Evolutionary conservation across 2,113 vertebrate species (phyloP).

Genomic region (Sander lucioperca): DNA sequence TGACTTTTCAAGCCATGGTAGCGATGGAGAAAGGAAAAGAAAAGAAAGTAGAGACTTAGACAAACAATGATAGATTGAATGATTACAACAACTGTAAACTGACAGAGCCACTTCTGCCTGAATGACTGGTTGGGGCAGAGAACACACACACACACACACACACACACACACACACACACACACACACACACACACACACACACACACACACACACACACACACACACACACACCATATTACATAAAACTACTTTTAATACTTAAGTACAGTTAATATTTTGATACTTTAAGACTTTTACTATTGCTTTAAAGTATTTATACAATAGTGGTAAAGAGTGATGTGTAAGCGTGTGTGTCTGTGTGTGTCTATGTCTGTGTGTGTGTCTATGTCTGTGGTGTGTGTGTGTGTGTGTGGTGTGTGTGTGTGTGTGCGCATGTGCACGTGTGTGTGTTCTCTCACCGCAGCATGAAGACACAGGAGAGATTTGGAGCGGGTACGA

Average conservation of each 20-base stretch:
- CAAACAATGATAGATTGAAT: neutral
- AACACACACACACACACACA: no score
- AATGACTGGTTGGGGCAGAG: slow-evolving; percentile 32
- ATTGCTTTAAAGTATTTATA: no score
- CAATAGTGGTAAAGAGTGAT: neutral
- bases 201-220: no score
- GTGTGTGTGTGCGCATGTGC: no score
- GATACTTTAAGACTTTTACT: no score
- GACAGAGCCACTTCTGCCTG: slow-evolving; percentile 43
- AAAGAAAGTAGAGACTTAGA: neutral
- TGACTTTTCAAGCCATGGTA: neutral
- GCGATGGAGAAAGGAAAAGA: neutral
- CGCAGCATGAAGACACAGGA: slow-evolving; percentile 93
- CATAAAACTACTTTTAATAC: no score
- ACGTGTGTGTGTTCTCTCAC: slow-evolving; percentile 80
- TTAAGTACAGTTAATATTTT: no score
- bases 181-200: no score
- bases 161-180: no score
- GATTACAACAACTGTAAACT: slow-evolving; percentile 23
- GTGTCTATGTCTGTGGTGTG: no score
- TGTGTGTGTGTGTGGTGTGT: no score
- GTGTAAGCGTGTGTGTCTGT: neutral
- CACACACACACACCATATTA: no score
- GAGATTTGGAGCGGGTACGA: slow-evolving; percentile 97
- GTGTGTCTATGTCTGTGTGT: neutral